Evolutionary conservation across 2,113 vertebrate species (phyloP), one percentile per base, ranked within the genome.

Genomic region (Corythoichthys haematopterus): DNA sequence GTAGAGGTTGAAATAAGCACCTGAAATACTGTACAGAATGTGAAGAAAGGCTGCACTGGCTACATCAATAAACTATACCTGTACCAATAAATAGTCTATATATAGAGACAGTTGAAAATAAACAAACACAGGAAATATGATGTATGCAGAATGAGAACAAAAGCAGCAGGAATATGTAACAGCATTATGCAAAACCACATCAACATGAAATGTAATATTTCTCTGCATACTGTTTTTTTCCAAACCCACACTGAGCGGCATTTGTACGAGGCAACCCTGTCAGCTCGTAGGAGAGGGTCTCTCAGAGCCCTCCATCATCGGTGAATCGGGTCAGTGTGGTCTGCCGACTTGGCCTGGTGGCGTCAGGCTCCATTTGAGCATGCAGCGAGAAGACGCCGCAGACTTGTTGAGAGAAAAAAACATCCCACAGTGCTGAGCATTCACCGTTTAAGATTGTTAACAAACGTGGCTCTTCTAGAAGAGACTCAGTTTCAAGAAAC

Each of bases 291-390:
- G 58, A 64, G 58, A 60, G 72, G 78, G 35, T 65, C 43, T 79
- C 61, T 55, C 51, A 35, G 59, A 71, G 64, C 69, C 69, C 71
- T 74, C 70, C 69, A 60, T 74, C 77, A 63, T 33, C 28, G 60
- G 75, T 87, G 84, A 88, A 88, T 89, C 78, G 70, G 83, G 79
- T 87, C 82, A 84, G 75, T 90, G 88, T 86, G 79, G 86, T 81
- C 82, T 85, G 78, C 80, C 88, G 78, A 85, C 78, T 82, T 80
- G 79, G 77, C 71, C 69, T 77, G 36, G 51, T 88, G 87, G 86
- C 86, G 73, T 90, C 87, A 76, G 72, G 74, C 80, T 85, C 75
- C 69, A 85, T 80, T 84, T 87, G 80, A 83, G 68, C 64, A 48
- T 64, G 43, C 65, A 79, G 80, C 85, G 84, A 58, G 56, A 80